These are phyloP conservation scores for Trisateles emortualis DNA, from an alignment of 2,888 invertebrate genomes.

Conservation along the genomic window DNA sequence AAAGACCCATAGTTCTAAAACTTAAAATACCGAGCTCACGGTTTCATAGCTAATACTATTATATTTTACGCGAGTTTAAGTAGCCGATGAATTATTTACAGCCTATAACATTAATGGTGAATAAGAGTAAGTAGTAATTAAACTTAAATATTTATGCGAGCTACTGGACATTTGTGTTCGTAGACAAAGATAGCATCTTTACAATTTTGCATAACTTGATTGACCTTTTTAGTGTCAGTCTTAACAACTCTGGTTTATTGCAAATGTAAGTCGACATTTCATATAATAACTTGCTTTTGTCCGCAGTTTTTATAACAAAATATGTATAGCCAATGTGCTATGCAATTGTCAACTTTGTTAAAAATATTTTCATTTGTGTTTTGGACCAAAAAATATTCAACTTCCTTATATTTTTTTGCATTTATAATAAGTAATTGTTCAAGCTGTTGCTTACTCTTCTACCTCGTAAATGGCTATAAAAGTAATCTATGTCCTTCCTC, in stretches of 20 bases:
- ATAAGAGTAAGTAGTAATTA: constrained; percentile 51
- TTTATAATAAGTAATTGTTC: too few relatives aligned
- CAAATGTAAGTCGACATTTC: too few relatives aligned
- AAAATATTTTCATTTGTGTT: too few relatives aligned
- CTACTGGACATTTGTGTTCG: constrained; percentile 10
- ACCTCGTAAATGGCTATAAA: too few relatives aligned
- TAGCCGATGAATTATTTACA: constrained; percentile 56
- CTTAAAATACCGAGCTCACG: constrained; percentile 1
- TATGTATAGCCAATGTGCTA: too few relatives aligned
- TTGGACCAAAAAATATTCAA: too few relatives aligned
- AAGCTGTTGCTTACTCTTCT: too few relatives aligned
- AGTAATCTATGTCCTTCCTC: too few relatives aligned
- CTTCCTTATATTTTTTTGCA: too few relatives aligned
- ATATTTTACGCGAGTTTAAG: constrained; percentile 60
- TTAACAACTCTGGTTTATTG: neutral
- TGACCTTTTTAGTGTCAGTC: neutral
- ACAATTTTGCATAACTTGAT: constrained; percentile 8
- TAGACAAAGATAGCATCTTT: constrained; percentile 7
- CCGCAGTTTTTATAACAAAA: too few relatives aligned
- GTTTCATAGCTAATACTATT: constrained; percentile 50
- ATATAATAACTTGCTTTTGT: too few relatives aligned
- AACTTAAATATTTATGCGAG: constrained; percentile 34
- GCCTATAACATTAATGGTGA: constrained; percentile 59
- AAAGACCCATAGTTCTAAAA: constrained; percentile 6
- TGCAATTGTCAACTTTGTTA: too few relatives aligned